Evolutionary conservation across 2,888 invertebrate genomes (phyloP), one percentile per base, ranked within the genome.

Genomic region (Ferrisia virgata): DNA sequence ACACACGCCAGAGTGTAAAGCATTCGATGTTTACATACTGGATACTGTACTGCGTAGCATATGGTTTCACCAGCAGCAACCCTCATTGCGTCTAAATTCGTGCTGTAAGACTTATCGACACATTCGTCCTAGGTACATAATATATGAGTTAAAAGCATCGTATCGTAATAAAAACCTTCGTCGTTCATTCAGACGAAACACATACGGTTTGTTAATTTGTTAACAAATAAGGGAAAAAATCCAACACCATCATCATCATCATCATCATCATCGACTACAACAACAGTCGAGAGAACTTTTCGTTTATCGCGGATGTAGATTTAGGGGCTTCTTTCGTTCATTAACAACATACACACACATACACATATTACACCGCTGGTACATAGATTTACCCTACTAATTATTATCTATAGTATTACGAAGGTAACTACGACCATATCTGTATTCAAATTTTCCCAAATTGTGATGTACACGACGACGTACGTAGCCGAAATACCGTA

Each of bases 201-300:
- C 64, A 64, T 64, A 64, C 64, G 64, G n/a, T 64, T 64, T 53
- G 53, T 18, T 53, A 64, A 64, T 64, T 64, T 64, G 64, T 64
- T 64, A 64, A 64, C 64, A 64, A 64, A 28, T 28, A 64, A 64
- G 64, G 64, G 64, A 64, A 64, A 64, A 22, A 28, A 64, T 28
- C 28, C 64, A 64, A 64, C 64, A 64, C 53, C 53, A 11, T 11
- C 13, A 11, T 43, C n/a, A 1, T 25, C 25, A 22, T 4, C n/a
- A n/a, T n/a, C n/a, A n/a, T n/a, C n/a, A n/a, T n/a, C n/a, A n/a
- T 58, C 25, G 64, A 64, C 9, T n/a, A n/a, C n/a, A n/a, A n/a
- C 13, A 11, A 43, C 4, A 43, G 4, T 9, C n/a, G 15, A 13
- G 13, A 5, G 8, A 36, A 36, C 36, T 36, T 36, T 43, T 43